phyloP scores from a whole-genome alignment of 2,797 vertebrate species.

The Leptoclinus maculatus region DNA sequence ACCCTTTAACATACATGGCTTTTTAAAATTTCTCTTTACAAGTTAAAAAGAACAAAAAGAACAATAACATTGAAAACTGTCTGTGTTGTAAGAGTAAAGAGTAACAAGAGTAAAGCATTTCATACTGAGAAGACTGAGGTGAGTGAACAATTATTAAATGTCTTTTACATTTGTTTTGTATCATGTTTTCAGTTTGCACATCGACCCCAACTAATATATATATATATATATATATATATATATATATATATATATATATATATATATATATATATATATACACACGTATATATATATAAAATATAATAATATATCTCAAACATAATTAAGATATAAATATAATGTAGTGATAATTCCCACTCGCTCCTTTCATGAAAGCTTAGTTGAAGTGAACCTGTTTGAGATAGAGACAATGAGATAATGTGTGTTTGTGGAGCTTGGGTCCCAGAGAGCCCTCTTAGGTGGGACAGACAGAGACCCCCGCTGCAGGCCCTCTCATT shows the following conservation, averaged over 20 bases:
- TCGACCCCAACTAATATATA: background rate
- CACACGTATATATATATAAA: background rate
- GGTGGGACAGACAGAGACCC: conserved; percentile 51
- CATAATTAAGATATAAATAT: background rate
- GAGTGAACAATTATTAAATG: background rate
- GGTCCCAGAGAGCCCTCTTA: conserved; percentile 38
- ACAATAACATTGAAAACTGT: background rate
- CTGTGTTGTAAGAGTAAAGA: background rate
- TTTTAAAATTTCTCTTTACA: background rate
- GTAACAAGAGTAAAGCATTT: background rate
- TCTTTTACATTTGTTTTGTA: background rate
- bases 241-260: background rate
- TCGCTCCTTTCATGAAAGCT: background rate
- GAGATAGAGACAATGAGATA: conserved; percentile 40
- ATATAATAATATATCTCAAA: background rate
- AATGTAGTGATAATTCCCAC: background rate
- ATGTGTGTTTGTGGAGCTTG: conserved; percentile 53
- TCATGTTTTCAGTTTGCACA: background rate
- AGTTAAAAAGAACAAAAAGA: background rate
- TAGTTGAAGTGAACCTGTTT: conserved; percentile 3
- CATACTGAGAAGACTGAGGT: background rate
- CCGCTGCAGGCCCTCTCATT: conserved; percentile 51
- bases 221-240: background rate
- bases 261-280: background rate
- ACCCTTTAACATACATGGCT: background rate